These are phyloP conservation scores for Gallinago solitaria DNA, from an alignment of 2,797 vertebrate species.

Conservation along the genomic window DNA sequence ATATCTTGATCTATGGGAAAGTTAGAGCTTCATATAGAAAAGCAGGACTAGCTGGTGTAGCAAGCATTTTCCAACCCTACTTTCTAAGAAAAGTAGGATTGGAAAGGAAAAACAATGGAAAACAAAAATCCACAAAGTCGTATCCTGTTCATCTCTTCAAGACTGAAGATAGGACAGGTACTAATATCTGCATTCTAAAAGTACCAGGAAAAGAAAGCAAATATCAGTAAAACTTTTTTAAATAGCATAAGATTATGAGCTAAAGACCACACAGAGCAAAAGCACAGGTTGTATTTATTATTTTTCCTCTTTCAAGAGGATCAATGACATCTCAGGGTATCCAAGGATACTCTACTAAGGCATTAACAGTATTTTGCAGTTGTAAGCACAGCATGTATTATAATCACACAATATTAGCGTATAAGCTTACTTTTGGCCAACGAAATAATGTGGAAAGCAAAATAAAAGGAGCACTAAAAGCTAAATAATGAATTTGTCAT, in stretches of 20 bases:
- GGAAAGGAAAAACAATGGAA: neutral
- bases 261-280: neutral
- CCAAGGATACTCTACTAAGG: neutral
- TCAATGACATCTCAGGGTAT: neutral
- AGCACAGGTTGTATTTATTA: neutral
- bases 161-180: neutral
- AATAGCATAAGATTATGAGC: neutral
- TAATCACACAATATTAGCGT: neutral
- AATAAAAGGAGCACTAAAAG: neutral
- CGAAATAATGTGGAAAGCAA: neutral
- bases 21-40: neutral
- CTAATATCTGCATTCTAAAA: neutral
- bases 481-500: neutral
- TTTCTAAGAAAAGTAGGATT: neutral
- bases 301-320: neutral
- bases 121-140: neutral
- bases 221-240: neutral
- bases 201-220: neutral
- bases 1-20: neutral
- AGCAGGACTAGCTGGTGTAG: neutral
- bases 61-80: neutral
- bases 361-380: neutral
- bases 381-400: neutral
- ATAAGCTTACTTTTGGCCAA: neutral
- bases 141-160: neutral